These are phyloP conservation scores for Caenorhabditis panamensis DNA, from an alignment of 2,888 invertebrate species.

Conservation along the genomic window DNA sequence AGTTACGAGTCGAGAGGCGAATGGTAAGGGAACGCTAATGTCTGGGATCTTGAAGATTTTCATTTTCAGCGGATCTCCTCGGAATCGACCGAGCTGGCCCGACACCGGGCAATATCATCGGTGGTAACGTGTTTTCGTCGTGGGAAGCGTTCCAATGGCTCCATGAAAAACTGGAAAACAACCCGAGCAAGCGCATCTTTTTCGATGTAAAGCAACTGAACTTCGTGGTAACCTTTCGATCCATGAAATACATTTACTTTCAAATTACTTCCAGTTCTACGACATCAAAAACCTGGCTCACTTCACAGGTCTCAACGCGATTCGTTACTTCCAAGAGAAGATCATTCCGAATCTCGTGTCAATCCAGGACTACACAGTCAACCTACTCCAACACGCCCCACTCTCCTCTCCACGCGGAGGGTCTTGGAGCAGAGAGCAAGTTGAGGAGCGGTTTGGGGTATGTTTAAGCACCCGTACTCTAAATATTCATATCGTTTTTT, in stretches of 20 bases:
- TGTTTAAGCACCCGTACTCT: background rate
- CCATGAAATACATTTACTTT: background rate
- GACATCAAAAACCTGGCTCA: conserved; percentile 12
- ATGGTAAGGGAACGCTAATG: background rate
- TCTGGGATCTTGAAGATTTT: too few species aligned
- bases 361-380: conserved; percentile 32
- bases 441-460: background rate
- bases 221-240: conserved; percentile 13
- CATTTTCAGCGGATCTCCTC: conserved; percentile 1
- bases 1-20: too few species aligned
- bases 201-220: conserved; percentile 15
- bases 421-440: background rate
- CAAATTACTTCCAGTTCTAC: conserved; percentile 15
- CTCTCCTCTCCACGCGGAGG: background rate
- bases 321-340: background rate
- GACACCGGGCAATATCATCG: background rate
- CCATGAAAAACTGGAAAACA: background rate
- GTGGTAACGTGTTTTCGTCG: background rate
- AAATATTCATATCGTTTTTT: background rate
- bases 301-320: conserved; percentile 12
- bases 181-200: background rate
- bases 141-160: conserved; percentile 27
- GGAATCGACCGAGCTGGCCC: background rate
- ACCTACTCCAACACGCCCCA: background rate
- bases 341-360: background rate